Base-by-base conservation (phyloP, 2,113 vertebrate genomes). In the Ariopsis seemanni region DNA sequence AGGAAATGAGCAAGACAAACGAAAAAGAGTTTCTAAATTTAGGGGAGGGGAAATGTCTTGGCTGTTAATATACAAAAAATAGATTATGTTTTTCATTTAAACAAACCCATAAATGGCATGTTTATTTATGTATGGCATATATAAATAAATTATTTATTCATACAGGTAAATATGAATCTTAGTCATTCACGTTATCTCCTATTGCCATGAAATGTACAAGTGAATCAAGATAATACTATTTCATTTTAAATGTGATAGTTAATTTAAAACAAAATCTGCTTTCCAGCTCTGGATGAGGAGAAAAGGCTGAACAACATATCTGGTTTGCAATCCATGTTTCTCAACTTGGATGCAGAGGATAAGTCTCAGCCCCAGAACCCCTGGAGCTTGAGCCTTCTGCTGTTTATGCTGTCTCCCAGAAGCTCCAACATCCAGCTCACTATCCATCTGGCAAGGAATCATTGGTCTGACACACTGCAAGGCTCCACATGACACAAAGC, bases 321-420 rank as follows among this genome's bases (percentile, higher is more conserved):
- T 83, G 89, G 90, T 90, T 88, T 74, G 50, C 53, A 85, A 83
- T 91, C 89, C 90, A 90, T 90, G 78, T 90, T 89, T 90, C 91
- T 91, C 89, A 80, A 91, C 88, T 89, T 90, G 92, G 91, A 88
- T 90, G 89, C 86, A 67, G 88, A 83, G 89, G 78, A 83, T 91
- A 85, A 62, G 83, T 89, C 71, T 92, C 88, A 87, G 88, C 88
- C 89, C 72, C 82, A 91, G 90, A 91, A 88, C 92, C 90, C 90
- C 91, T 93, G 94, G 91, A 92, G 94, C 93, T 92, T 89, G 81
- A 82, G 86, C 93, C 93, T 91, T 94, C 94, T 95, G 93, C 91
- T 94, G 93, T 94, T 95, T 94, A 93, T 93, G 85, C 88, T 89
- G 82, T 83, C 85, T 91, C 83, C 89, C 83, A 86, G 89, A 90